phyloP scores from a whole-genome alignment of 1,140 invertebrate species.

The Caenorhabditis remanei region DNA sequence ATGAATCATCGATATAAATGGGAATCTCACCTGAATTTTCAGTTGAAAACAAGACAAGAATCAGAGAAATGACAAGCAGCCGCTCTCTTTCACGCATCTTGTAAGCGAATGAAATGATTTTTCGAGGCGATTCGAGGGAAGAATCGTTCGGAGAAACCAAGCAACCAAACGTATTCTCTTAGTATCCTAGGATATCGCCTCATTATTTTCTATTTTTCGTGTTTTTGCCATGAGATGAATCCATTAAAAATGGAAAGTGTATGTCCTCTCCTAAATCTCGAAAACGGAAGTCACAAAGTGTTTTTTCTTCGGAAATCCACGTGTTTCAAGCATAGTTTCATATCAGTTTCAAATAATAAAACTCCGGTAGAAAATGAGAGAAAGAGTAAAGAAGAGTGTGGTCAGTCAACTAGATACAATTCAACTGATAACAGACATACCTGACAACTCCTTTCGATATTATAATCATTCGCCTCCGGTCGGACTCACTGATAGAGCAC shows the following conservation, averaged over 20 bases:
- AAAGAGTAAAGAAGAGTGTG: constrained; percentile 19
- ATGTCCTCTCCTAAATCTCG: not conserved
- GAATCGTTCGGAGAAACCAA: not conserved
- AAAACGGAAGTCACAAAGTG: not conserved
- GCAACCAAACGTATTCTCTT: not conserved
- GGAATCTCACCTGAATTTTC: not conserved
- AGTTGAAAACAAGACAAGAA: not conserved
- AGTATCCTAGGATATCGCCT: not conserved
- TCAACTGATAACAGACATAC: constrained; percentile 6
- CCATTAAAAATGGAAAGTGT: not conserved
- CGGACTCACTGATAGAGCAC: constrained; percentile 16
- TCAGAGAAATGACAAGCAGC: not conserved
- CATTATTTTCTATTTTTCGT: not conserved
- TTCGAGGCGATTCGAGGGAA: not conserved
- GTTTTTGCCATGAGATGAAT: too few relatives aligned
- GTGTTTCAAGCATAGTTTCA: not conserved
- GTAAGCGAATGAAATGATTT: constrained; percentile 18
- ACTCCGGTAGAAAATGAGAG: constrained; percentile 19
- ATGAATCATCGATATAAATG: not conserved
- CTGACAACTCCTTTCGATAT: not conserved
- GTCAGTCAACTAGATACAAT: not conserved
- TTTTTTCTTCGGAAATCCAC: not conserved
- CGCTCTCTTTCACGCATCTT: not conserved
- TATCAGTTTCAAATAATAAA: constrained; percentile 14
- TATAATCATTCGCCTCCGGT: constrained; percentile 33